Evolutionary conservation across 1,140 invertebrate genomes (phyloP).

Genomic region (Eriosoma lanigerum): DNA sequence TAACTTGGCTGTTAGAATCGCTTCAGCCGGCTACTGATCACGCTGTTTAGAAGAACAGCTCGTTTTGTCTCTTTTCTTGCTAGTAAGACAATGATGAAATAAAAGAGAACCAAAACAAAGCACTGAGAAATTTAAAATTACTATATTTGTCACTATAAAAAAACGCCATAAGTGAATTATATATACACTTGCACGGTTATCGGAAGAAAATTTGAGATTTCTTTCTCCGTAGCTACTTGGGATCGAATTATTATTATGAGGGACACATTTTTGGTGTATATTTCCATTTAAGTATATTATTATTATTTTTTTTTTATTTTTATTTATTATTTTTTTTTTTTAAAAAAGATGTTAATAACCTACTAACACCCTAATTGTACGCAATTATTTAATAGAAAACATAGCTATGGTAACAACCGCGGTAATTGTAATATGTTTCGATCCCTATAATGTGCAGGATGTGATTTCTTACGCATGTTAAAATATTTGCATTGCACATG

Average conservation of each 20-base stretch:
- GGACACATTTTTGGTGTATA: neutral
- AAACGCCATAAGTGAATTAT: conserved; percentile 17
- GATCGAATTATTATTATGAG: conserved; percentile 29
- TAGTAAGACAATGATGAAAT: neutral
- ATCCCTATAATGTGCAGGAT: conserved; percentile 14
- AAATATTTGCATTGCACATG: conserved; percentile 38
- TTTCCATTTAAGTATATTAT: neutral
- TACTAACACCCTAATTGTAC: neutral
- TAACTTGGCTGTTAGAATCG: conserved; percentile 21
- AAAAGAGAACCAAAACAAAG: conserved; percentile 38
- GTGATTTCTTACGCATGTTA: conserved; percentile 31
- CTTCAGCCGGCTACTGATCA: conserved; percentile 13
- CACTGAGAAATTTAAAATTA: conserved; percentile 25
- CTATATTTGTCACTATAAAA: conserved; percentile 15
- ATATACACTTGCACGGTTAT: neutral
- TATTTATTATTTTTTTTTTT: neutral
- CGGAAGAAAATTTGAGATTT: neutral
- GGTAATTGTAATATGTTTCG: neutral
- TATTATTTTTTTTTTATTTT: neutral
- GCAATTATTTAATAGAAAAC: neutral
- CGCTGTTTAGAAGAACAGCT: conserved; percentile 42
- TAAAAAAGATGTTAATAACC: neutral
- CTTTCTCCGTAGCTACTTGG: neutral
- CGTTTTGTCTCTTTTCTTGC: neutral
- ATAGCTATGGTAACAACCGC: neutral